These are phyloP conservation scores for Leptinotarsa defecta DNA, from an alignment of 1,140 invertebrate genomes.

Conservation along the genomic window DNA sequence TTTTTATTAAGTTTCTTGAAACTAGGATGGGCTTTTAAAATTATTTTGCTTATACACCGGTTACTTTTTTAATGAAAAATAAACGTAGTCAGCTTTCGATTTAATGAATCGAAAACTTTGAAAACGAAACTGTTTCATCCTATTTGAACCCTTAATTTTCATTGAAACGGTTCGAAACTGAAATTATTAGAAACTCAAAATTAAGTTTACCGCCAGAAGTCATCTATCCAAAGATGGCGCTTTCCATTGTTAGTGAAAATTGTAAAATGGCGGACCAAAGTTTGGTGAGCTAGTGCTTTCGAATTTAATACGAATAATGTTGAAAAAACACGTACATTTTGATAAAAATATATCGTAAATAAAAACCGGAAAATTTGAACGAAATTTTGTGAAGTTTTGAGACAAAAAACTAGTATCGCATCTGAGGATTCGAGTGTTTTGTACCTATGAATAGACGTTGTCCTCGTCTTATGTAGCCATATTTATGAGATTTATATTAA, in stretches of 20 bases:
- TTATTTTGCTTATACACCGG: too few relatives aligned
- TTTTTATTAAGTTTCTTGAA: too few relatives aligned
- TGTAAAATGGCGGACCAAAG: conserved; percentile 51
- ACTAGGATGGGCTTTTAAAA: too few relatives aligned
- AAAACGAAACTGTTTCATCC: too few relatives aligned
- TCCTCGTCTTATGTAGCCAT: conserved; percentile 50
- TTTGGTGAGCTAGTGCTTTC: conserved; percentile 46
- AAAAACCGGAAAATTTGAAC: conserved; percentile 14
- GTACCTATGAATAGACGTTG: conserved; percentile 38
- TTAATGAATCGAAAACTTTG: too few relatives aligned
- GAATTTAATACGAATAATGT: conserved; percentile 33
- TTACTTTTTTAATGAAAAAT: too few relatives aligned
- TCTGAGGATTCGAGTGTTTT: conserved; percentile 31
- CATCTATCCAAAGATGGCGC: conserved; percentile 49
- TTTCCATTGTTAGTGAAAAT: conserved; percentile 49
- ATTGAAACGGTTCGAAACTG: too few relatives aligned
- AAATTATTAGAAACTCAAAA: neutral
- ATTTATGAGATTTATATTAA: conserved; percentile 49
- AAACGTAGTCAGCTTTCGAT: too few relatives aligned
- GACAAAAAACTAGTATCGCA: conserved; percentile 12
- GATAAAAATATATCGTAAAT: conserved; percentile 17
- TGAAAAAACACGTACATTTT: conserved; percentile 33
- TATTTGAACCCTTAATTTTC: too few relatives aligned
- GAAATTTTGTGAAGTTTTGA: conserved; percentile 21
- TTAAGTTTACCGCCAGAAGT: conserved; percentile 43